A percentile compares a stretch with the other conserved stretches of the same genome.
Evolutionary conservation across 2,113 vertebrate species (phyloP).

Genomic region (Pterocles orientalis): DNA sequence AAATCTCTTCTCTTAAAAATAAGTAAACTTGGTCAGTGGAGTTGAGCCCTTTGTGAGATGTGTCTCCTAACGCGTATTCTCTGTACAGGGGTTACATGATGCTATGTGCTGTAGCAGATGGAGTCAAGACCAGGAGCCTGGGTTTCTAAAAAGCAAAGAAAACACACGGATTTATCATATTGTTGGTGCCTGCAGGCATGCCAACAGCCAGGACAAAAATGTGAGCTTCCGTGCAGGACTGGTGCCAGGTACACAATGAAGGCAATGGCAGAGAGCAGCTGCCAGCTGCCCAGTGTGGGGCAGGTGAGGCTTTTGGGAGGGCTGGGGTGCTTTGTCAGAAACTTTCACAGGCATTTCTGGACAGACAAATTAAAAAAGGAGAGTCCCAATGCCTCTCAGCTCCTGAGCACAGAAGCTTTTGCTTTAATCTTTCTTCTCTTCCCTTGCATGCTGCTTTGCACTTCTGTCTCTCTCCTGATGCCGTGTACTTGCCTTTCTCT

Average conservation of each 20-base stretch:
- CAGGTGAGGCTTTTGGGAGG: background rate
- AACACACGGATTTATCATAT: background rate
- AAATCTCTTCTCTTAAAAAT: background rate
- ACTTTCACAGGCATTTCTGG: background rate
- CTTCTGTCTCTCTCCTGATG: background rate
- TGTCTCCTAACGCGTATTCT: background rate
- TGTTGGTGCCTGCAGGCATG: background rate
- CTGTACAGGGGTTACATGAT: background rate
- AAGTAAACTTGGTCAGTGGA: fast-evolving
- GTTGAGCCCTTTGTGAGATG: background rate
- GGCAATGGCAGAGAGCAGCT: background rate
- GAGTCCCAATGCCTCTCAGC: background rate
- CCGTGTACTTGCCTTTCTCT: fast-evolving
- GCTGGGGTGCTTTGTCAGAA: background rate
- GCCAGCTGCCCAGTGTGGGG: background rate
- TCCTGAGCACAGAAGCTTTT: background rate
- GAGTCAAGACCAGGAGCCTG: background rate
- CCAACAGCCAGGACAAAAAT: background rate
- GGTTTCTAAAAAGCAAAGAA: background rate
- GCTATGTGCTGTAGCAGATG: background rate
- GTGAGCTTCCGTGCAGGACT: background rate
- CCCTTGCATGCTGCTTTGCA: background rate
- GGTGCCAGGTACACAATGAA: background rate
- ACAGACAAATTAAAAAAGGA: background rate
- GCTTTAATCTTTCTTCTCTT: background rate